Base-by-base conservation (phyloP, 2,113 vertebrate species). In the Saccopteryx bilineata region DNA sequence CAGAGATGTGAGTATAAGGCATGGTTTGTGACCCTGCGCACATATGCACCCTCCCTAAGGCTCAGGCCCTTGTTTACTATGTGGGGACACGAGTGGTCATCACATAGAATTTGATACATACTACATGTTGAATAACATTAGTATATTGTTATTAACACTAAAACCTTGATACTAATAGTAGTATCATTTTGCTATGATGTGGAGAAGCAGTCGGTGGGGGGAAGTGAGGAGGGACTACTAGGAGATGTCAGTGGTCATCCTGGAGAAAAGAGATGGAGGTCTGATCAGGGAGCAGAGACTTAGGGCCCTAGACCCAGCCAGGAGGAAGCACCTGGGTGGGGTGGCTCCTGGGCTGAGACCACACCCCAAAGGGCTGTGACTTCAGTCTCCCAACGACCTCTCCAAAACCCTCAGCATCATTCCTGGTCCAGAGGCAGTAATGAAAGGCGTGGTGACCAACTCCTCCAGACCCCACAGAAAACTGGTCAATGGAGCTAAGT, bases 31-130 rank as follows among this genome's bases (percentile, higher is more conserved):
- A 71, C 5, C 60, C 1, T 1, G n/a, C 72, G 46, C 15, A 26
- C 5, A 18, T 26, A 18, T 2, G 31, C 2, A 15, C 24, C 26
- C n/a, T 48, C 33, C 63, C 69, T 5, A 50, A 23, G 15, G 28
- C 60, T 71, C 7, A 6, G 14, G 17, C 19, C 54, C 61, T n/a
- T 9, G 2, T 66, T 58, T 52, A 52, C 0, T 33, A 12, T 52
- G 66, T 9, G 52, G 18, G 39, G 28, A 65, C 5, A 21, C 60
- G 1, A 5, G 24, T 18, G 31, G 72, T 28, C 58, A 50, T 8
- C 2, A 1, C 7, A 9, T 0, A 58, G 50, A 24, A 58, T 7
- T 9, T 24, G 81, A 28, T 18, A 61, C 33, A 2, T 0, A 5
- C 15, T 39, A 23, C 18, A 5, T 1, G 58, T 46, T 56, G 23